Conservation (phyloP, 2,797 vertebrate genomes). For the Sebastes minor region DNA sequence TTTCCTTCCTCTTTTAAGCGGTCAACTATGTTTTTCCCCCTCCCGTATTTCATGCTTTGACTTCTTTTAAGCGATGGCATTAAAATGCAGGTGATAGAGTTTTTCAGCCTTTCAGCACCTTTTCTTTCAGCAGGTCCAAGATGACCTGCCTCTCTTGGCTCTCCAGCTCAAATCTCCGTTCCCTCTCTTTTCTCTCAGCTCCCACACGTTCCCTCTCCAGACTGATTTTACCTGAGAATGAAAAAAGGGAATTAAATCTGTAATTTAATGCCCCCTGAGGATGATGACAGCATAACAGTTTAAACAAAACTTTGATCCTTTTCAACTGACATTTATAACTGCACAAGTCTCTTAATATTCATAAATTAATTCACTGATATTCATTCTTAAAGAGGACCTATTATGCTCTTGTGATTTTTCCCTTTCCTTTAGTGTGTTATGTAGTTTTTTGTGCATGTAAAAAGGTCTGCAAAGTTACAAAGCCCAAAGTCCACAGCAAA, state of each 20-base stretch:
- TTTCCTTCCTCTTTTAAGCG: background rate
- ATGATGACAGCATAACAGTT: background rate
- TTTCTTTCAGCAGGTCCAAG: constrained; percentile 83
- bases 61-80: background rate
- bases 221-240: constrained; percentile 74
- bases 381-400: background rate
- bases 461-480: too few species aligned
- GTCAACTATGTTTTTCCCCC: background rate
- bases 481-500: too few species aligned
- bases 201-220: constrained; percentile 82
- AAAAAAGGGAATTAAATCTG: background rate
- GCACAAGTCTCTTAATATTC: background rate
- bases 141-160: constrained; percentile 86
- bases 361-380: background rate
- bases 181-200: constrained; percentile 81
- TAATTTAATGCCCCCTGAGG: background rate
- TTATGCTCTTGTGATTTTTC: too few species aligned
- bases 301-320: background rate
- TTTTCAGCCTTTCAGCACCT: constrained; percentile 76
- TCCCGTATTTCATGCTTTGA: background rate
- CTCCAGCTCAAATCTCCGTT: constrained; percentile 83
- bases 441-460: too few species aligned
- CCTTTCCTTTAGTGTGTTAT: too few species aligned
- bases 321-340: background rate
- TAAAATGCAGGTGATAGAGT: background rate